Evolutionary conservation across 1,140 invertebrate species (phyloP), one percentile per base, ranked within the genome.

Genomic region (Piezodorus guildinii): DNA sequence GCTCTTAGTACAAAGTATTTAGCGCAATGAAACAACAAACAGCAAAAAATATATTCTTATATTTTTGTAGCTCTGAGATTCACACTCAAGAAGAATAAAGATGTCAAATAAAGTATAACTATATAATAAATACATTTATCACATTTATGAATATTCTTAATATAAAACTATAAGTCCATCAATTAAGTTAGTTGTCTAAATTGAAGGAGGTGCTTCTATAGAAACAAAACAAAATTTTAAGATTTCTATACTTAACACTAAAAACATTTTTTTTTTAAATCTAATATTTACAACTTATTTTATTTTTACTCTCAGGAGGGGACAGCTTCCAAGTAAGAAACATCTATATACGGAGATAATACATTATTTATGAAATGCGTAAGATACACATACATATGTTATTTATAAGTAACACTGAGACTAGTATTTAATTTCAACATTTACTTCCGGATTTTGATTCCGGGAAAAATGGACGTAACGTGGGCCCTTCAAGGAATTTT

Each of bases 161-260:
- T 60, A 60, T 60, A 60, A 43, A 60, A 60, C 58, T 43, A 60
- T 43, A 43, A 60, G 17, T 60, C 30, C 30, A 60, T 60, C 30
- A 60, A 58, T 60, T 15, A 4, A 60, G 17, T 17, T 43, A 60
- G 14, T 19, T 10, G 27, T 6, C 21, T 21, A 6, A 56, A 56
- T 49, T 49, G 46, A 49, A 10, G 46, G 46, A 49, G 5, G 46
- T 49, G 46, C 46, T 49, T 49, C 16, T 49, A 49, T 4, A 49
- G 46, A 49, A 49, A 49, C 46, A 49, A 49, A 49, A 49, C 46
- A 49, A 19, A 19, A 10, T 19, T 19, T 49, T 49, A 19, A 39
- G 34, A 39, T 39, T n/a, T 46, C 16, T n/a, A 49, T 49, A n/a
- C 46, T 49, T 49, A 49, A n/a, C 6, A 19, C 46, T 49, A 49